phyloP scores from a whole-genome alignment of 2,888 invertebrate species.

The Drosophila nigricruria region DNA sequence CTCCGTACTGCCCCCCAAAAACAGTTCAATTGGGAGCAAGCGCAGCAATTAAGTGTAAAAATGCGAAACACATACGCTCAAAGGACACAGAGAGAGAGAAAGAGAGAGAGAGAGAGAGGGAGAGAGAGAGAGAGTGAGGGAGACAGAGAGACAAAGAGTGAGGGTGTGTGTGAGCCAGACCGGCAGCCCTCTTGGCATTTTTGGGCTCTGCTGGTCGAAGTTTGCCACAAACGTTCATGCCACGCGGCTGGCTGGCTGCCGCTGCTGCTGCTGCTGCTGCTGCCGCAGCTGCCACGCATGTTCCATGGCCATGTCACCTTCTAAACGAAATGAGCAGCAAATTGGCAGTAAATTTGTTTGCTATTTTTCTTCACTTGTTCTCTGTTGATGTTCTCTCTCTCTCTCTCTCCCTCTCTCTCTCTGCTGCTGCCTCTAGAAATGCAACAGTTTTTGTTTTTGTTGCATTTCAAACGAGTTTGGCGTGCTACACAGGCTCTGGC shows the following conservation, averaged over 20 bases:
- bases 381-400: conserved; percentile 30
- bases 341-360: conserved; percentile 80
- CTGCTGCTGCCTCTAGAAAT: conserved; percentile 45
- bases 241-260: conserved; percentile 13
- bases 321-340: conserved; percentile 81
- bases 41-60: conserved; percentile 80
- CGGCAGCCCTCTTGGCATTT: conserved; percentile 12
- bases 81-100: conserved; percentile 50
- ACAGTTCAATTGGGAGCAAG: conserved; percentile 77
- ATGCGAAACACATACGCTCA: conserved; percentile 80
- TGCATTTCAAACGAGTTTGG: conserved; percentile 70
- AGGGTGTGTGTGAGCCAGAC: too few species aligned
- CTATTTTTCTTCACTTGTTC: conserved; percentile 71
- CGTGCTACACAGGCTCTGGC: conserved; percentile 34
- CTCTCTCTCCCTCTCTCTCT: too few species aligned
- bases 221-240: conserved; percentile 26
- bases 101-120: conserved; percentile 6
- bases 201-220: conserved; percentile 13
- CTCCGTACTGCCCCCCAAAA: conserved; percentile 11
- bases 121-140: conserved; percentile 5
- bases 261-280: conserved; percentile 24
- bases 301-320: conserved; percentile 76
- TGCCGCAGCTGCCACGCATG: conserved; percentile 68
- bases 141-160: conserved; percentile 3
- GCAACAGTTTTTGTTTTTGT: conserved; percentile 58